Base-by-base conservation (phyloP, 2,113 vertebrate genomes). In the Tupaia tana region DNA sequence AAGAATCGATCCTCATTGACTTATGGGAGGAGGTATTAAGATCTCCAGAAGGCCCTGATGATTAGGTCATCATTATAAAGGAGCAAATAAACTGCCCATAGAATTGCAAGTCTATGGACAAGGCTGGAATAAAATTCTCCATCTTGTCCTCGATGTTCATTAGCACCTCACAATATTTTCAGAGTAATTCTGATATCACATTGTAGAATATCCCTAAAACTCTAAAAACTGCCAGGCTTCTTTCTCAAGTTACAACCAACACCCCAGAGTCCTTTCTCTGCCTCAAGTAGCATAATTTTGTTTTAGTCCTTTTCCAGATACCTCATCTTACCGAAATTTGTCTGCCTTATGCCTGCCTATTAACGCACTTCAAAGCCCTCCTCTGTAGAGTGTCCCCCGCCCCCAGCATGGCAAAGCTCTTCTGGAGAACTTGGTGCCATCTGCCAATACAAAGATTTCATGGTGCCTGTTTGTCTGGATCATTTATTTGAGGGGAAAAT, bases 371-470 rank as follows among this genome's bases (percentile, higher is more conserved):
- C 1, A 0, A 19, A 31, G 3, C 11, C 67, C 54, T 64, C 71
- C 52, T 43, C 43, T 5, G 5, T 43, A 43, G 3, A 43, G 43
- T 43, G 43, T 43, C 43, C 43, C 43, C 43, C 43, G 3, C 43
- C 82, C 56, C 34, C 43, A 24, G 54, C 29, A 8, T 3, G 52
- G 66, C 70, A 79, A 19, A 18, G 69, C 19, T 4, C 29, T 81
- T 86, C 61, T 56, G 66, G 82, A 74, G 63, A 89, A 31, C 31
- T 83, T 61, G 5, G 20, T 89, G 61, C 56, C 86, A 89, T 91
- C 66, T 96, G 97, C 79, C 74, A 80, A 54, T 84, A 83, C 71
- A 59, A 92, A 96, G 79, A 73, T 83, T 86, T 94, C 91, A 61
- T 22, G 85, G 79, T 95, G 90, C 79, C 86, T 63, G 19, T 71